Evolutionary conservation across 2,888 invertebrate species (phyloP), one percentile per base, ranked within the genome.

Genomic region (Caenorhabditis sp.): DNA sequence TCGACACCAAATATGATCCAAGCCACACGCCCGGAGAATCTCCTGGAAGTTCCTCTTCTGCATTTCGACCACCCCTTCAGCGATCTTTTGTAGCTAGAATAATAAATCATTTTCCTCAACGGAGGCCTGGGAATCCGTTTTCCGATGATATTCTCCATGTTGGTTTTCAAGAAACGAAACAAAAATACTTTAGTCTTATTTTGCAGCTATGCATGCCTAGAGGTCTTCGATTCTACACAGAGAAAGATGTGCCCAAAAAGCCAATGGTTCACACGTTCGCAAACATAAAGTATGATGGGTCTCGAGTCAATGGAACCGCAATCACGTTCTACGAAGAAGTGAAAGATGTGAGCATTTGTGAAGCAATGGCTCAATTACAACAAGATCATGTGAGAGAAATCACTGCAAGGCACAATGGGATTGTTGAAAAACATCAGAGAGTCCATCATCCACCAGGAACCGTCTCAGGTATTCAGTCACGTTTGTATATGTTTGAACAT

Each of bases 241-340:
- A 98, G 93, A 96, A 96, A 93, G 96, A 97, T 93, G 94, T 94
- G 16, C 92, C 91, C 7, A 66, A 81, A n/a, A 82, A 80, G 49
- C 89, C 90, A 4, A 73, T 70, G 19, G 97, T 98, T 93, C 99
- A 99, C 93, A 96, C 97, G 63, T 99, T 98, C 94, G 95, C 98
- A 75, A 96, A 98, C 84, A 98, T 98, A 16, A 94, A 96, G 90
- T 98, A 98, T 94, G 97, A 99, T 94, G 98, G 98, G 74, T 95
- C 95, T 88, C 94, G 97, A 89, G 95, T 95, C 88, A 97, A 96
- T 94, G 99, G 99, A 82, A 97, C 96, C 92, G 96, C 96, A 92
- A 95, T 97, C 88, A 95, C 97, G 22, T 98, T 98, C 93, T 98
- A 96, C 94, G 99, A 99, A 88, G 88, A 97, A 94, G 96, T 98